phyloP scores from a whole-genome alignment of 2,888 invertebrate genomes.

The Cantharis lateralis region DNA sequence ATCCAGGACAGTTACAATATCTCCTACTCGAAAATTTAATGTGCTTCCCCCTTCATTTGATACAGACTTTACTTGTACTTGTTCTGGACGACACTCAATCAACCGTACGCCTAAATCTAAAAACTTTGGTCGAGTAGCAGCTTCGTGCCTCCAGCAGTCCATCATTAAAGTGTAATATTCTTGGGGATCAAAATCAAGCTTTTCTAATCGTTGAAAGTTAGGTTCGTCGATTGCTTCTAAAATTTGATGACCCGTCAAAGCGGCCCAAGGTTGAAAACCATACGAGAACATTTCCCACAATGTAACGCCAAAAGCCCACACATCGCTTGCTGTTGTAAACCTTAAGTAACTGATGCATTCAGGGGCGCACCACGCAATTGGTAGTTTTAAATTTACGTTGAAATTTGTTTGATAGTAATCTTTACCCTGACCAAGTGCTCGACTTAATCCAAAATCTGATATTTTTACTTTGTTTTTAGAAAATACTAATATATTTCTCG shows the following conservation, averaged over 20 bases:
- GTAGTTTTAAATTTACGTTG: slow-evolving; percentile 94
- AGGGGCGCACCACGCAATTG: slow-evolving; percentile 99
- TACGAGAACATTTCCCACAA: slow-evolving; percentile 99
- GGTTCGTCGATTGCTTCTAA: slow-evolving; percentile 94
- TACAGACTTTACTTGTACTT: slow-evolving; percentile 78
- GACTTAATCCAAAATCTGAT: slow-evolving; percentile 95
- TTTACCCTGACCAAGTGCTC: slow-evolving; percentile 95
- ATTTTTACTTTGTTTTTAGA: slow-evolving; percentile 96
- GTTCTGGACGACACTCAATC: slow-evolving; percentile 88
- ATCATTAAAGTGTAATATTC: slow-evolving; percentile 92
- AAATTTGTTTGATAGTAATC: slow-evolving; percentile 99
- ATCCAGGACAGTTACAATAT: slow-evolving; percentile 91
- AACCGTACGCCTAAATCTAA: slow-evolving; percentile 78
- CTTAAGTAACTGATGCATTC: slow-evolving; percentile 95
- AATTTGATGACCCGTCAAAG: slow-evolving; percentile 86
- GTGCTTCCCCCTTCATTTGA: slow-evolving; percentile 64
- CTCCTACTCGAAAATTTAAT: slow-evolving; percentile 83
- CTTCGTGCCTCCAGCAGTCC: slow-evolving; percentile 96
- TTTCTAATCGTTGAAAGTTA: slow-evolving; percentile 86
- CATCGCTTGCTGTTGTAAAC: slow-evolving; percentile 96
- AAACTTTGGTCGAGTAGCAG: slow-evolving; percentile 86
- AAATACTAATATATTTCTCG: slow-evolving; percentile 96
- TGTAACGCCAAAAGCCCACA: slow-evolving; percentile 97
- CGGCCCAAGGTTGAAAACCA: slow-evolving; percentile 98
- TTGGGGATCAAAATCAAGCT: slow-evolving; percentile 92